These are phyloP conservation scores for Temnothorax longispinosus DNA, from an alignment of 1,140 invertebrate species.

Conservation along the genomic window DNA sequence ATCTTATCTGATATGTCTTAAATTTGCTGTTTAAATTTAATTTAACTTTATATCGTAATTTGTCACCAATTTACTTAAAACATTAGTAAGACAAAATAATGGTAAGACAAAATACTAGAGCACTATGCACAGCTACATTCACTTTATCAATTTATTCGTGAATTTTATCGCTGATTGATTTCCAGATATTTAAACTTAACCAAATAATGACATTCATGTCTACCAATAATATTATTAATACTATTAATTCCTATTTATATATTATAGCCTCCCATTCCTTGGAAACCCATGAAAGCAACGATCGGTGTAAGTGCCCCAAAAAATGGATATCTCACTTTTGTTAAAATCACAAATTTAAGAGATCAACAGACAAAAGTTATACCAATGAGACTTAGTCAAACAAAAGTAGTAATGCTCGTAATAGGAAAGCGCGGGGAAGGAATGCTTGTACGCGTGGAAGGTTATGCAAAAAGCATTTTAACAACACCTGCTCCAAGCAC, in stretches of 20 bases:
- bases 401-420: neutral
- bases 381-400: constrained; percentile 23
- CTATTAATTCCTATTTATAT: constrained; percentile 27
- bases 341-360: constrained; percentile 44
- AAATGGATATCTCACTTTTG: neutral
- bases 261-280: constrained; percentile 57
- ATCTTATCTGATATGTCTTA: neutral
- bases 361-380: constrained; percentile 12
- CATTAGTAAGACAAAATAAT: neutral
- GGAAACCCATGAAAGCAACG: neutral
- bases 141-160: neutral
- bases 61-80: neutral
- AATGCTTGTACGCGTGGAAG: neutral
- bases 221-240: neutral
- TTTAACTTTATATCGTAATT: neutral
- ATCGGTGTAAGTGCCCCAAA: neutral
- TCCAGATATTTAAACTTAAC: neutral
- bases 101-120: neutral
- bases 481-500: neutral
- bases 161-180: neutral
- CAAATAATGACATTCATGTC: neutral
- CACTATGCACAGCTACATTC: neutral
- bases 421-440: constrained; percentile 35
- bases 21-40: neutral
- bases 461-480: neutral